These are phyloP conservation scores for Drosophila sturtevanti DNA, from an alignment of 1,140 invertebrate species.

Conservation along the genomic window DNA sequence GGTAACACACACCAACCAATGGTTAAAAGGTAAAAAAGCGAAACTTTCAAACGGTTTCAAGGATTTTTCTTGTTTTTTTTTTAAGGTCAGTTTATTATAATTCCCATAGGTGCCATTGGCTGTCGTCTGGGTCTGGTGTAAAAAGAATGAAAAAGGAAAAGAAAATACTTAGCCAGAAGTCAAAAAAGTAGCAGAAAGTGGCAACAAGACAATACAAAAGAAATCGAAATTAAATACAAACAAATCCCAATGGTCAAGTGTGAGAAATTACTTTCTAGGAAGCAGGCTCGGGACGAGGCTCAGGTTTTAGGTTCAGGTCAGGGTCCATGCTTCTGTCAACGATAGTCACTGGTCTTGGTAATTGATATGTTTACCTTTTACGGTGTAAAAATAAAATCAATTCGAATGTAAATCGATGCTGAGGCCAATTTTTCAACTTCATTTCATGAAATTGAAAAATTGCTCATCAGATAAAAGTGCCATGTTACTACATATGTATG, in stretches of 20 bases:
- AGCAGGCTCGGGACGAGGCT: slow-evolving; percentile 32
- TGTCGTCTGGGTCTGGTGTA: slow-evolving; percentile 45
- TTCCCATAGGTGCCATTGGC: slow-evolving; percentile 77
- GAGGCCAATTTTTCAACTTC: slow-evolving; percentile 70
- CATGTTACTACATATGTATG: neutral
- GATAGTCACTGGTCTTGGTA: slow-evolving; percentile 53
- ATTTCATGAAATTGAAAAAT: slow-evolving; percentile 73
- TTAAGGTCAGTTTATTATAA: slow-evolving; percentile 69
- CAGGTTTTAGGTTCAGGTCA: slow-evolving; percentile 16
- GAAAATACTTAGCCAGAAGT: slow-evolving; percentile 62
- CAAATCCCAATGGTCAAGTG: slow-evolving; percentile 67
- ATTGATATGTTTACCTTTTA: slow-evolving; percentile 73
- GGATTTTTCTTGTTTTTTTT: slow-evolving; percentile 48
- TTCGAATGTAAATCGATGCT: slow-evolving; percentile 60
- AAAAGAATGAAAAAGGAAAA: slow-evolving; percentile 4
- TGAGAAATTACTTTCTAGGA: slow-evolving; percentile 77
- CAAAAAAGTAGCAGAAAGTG: slow-evolving; percentile 68
- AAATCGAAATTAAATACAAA: slow-evolving; percentile 77
- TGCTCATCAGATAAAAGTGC: slow-evolving; percentile 63
- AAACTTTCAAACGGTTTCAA: slow-evolving; percentile 80
- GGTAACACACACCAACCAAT: slow-evolving; percentile 53
- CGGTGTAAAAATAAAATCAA: slow-evolving; percentile 54
- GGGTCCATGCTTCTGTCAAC: slow-evolving; percentile 58
- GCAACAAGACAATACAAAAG: slow-evolving; percentile 48
- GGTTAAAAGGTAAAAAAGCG: slow-evolving; percentile 52